Percentiles rank a stretch among this genome's conserved stretches.
Conservation (phyloP, 2,888 invertebrate genomes). For the Orchesella flavescens region DNA sequence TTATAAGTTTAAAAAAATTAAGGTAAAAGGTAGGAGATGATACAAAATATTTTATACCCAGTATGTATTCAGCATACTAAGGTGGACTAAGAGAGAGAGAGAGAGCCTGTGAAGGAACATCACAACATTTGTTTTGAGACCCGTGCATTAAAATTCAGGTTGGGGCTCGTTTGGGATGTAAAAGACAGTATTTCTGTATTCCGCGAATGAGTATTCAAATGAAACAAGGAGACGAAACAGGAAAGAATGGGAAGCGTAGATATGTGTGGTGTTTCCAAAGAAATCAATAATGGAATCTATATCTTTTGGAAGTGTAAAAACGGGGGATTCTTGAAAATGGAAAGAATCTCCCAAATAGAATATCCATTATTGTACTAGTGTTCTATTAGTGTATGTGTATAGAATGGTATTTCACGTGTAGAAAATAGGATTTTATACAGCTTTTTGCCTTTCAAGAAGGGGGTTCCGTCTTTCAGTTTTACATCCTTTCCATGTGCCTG, state of each 20-base stretch:
- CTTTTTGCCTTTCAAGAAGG: conserved; percentile 24
- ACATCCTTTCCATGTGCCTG: conserved; percentile 24
- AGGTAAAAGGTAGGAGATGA: too few species aligned
- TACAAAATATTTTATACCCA: too few species aligned
- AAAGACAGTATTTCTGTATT: neutral
- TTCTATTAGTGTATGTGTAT: neutral
- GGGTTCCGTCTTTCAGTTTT: neutral
- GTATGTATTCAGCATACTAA: too few species aligned
- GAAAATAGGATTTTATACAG: conserved; percentile 44
- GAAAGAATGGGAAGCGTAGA: neutral
- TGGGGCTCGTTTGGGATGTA: neutral
- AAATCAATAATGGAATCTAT: conserved; percentile 30
- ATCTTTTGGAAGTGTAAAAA: conserved; percentile 1
- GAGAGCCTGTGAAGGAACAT: too few species aligned
- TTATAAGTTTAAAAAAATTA: too few species aligned
- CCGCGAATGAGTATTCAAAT: conserved; percentile 16
- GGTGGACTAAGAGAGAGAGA: too few species aligned
- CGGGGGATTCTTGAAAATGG: neutral
- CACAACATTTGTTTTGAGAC: too few species aligned
- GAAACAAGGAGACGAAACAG: neutral
- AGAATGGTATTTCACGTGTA: conserved; percentile 20
- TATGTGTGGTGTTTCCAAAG: neutral
- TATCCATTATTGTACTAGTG: conserved; percentile 11
- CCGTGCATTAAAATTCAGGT: too few species aligned
- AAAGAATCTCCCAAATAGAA: conserved; percentile 16